phyloP scores from a whole-genome alignment of 2,888 invertebrate species.

The Tethea ocularis region DNA sequence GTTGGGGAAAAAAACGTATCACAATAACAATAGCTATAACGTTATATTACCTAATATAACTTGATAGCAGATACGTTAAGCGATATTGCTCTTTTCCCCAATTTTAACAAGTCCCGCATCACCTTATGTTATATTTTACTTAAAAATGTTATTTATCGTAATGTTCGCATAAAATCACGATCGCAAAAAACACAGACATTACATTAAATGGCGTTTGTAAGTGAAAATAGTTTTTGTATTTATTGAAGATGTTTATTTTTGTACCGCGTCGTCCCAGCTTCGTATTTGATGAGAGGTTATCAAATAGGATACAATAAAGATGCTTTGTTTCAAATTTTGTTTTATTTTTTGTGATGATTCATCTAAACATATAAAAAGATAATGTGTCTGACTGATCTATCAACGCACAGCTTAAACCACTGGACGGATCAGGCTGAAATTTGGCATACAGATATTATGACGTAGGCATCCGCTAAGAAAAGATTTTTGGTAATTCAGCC shows the following conservation, averaged over 20 bases:
- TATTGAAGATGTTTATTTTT: constrained; percentile 82
- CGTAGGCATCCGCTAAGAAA: too few relatives aligned
- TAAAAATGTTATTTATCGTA: constrained; percentile 16
- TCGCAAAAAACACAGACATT: neutral
- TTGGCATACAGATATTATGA: too few relatives aligned
- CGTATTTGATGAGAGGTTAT: constrained; percentile 65
- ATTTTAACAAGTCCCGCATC: neutral
- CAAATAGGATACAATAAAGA: constrained; percentile 69
- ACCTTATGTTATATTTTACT: constrained; percentile 14
- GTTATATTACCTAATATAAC: too few relatives aligned
- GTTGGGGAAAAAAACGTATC: constrained; percentile 26
- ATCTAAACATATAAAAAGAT: too few relatives aligned
- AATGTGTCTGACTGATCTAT: too few relatives aligned
- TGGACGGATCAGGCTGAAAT: too few relatives aligned
- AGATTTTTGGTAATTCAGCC: too few relatives aligned
- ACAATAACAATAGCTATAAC: neutral
- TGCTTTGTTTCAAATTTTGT: constrained; percentile 67
- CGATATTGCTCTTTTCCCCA: neutral
- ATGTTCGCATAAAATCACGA: neutral
- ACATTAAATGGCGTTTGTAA: constrained; percentile 18
- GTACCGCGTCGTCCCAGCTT: constrained; percentile 60
- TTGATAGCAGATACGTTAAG: neutral
- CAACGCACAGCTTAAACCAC: too few relatives aligned
- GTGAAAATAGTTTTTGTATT: constrained; percentile 49
- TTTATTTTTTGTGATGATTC: too few relatives aligned